Evolutionary conservation across 2,797 vertebrate species (phyloP), one percentile per base, ranked within the genome.

Genomic region (Brachyalestes nurse): DNA sequence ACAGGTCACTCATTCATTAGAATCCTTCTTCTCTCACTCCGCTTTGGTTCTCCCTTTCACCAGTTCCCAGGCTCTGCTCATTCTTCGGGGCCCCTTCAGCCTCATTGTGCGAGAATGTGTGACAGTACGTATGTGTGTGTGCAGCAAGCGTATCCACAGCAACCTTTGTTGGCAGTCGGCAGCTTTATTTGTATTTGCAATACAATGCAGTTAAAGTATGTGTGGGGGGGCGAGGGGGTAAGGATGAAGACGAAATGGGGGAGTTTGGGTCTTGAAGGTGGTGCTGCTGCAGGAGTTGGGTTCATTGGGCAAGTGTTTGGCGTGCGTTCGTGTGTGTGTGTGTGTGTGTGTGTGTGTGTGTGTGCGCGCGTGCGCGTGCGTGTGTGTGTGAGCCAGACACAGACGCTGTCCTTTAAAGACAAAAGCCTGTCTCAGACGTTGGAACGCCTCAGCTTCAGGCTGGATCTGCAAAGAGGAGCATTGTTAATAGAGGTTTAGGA

Each of bases 141-240:
- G 45, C 51, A 19, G 40, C 69, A 77, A 82, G 69, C 38, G 86
- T 90, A 85, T 87, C 91, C 75, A 73, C 82, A 82, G 90, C 82
- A 90, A 91, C 90, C 87, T 86, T 86, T 90, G 81, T 89, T 81
- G 64, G 74, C 69, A 81, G 67, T 76, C 75, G 23, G 70, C 75
- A 82, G 83, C 86, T 86, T 84, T 75, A 84, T 87, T 89, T 81
- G 73, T 79, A 88, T 90, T 89, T 88, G 87, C 80, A 83, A 80
- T 84, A 90, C 86, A 90, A 90, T 90, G 85, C 64, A 40, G 78
- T 65, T 62, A 69, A 77, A 61, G 47, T 47, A 10, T 65, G 73
- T 38, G 25, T 45, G 45, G 47, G 19, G 61, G 1, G 14, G 47
- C 38, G n/a, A 23, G 12, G 57, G 9, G 42, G 1, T 70, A 38